These are phyloP conservation scores for Oceanodroma tethys DNA, from an alignment of 2,113 vertebrate species.

Conservation along the genomic window DNA sequence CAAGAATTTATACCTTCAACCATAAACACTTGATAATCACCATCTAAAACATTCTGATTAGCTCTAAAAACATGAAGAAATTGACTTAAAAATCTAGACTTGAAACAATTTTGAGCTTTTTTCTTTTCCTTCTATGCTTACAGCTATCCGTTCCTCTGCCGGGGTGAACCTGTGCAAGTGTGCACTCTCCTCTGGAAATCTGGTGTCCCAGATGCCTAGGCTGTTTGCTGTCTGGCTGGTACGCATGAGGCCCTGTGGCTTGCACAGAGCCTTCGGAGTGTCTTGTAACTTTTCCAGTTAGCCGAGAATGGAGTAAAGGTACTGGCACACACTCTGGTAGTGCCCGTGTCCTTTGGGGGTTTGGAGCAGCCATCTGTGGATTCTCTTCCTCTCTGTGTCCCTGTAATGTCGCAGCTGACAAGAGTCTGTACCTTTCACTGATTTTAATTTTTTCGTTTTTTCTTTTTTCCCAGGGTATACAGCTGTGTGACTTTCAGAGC, in stretches of 20 bases:
- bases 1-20: background rate
- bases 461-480: background rate
- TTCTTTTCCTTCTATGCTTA: background rate
- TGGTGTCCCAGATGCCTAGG: background rate
- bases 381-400: background rate
- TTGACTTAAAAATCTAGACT: background rate
- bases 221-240: background rate
- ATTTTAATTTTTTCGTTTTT: background rate
- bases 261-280: background rate
- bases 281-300: background rate
- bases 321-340: background rate
- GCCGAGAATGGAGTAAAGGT: background rate
- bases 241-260: fast-evolving
- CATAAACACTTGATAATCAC: background rate
- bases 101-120: background rate
- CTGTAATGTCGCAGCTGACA: background rate
- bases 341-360: background rate
- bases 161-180: background rate
- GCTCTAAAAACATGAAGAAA: background rate
- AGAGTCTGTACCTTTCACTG: background rate
- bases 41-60: background rate
- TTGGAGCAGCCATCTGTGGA: background rate
- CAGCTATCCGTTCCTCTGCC: background rate
- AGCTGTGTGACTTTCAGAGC: background rate
- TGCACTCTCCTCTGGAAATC: background rate